A percentile compares a stretch with the other conserved stretches of the same genome.
Conservation (phyloP, 2,888 invertebrate genomes). For the Troglohyphantes excavatus region DNA sequence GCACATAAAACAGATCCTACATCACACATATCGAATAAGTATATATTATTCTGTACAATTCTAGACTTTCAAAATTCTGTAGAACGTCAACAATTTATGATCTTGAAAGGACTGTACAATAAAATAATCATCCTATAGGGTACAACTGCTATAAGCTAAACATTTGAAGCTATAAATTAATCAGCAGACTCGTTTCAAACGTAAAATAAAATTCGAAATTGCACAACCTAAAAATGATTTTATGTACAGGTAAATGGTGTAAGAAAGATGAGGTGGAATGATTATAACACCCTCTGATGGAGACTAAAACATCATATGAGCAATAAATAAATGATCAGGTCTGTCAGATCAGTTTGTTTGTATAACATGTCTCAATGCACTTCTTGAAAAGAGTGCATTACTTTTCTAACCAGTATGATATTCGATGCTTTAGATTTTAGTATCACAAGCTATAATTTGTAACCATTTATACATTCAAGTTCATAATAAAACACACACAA, state of each 20-base stretch:
- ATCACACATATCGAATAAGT: constrained; percentile 45
- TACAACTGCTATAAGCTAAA: constrained; percentile 58
- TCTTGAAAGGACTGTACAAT: constrained; percentile 60
- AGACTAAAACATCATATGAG: constrained; percentile 31
- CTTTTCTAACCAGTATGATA: not conserved
- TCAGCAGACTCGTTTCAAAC: constrained; percentile 24
- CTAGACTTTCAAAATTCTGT: constrained; percentile 47
- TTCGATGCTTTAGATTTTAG: not conserved
- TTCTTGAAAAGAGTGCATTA: not conserved
- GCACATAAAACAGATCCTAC: constrained; percentile 41
- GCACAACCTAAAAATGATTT: constrained; percentile 34
- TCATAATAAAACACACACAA: not conserved
- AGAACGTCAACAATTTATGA: constrained; percentile 58
- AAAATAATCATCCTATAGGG: constrained; percentile 51
- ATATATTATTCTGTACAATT: constrained; percentile 54
- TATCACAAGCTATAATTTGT: constrained; percentile 13
- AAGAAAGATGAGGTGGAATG: constrained; percentile 25
- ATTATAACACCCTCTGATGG: constrained; percentile 2
- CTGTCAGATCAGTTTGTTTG: not conserved
- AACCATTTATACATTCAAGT: not conserved
- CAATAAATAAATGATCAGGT: constrained; percentile 43
- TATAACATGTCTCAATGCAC: constrained; percentile 12
- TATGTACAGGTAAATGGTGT: constrained; percentile 37
- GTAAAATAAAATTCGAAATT: constrained; percentile 19
- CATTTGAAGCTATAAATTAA: constrained; percentile 44